Percentiles rank a stretch among this genome's conserved stretches.
Evolutionary conservation across 1,140 invertebrate species (phyloP).

Genomic region (Metopolophium dirhodum): DNA sequence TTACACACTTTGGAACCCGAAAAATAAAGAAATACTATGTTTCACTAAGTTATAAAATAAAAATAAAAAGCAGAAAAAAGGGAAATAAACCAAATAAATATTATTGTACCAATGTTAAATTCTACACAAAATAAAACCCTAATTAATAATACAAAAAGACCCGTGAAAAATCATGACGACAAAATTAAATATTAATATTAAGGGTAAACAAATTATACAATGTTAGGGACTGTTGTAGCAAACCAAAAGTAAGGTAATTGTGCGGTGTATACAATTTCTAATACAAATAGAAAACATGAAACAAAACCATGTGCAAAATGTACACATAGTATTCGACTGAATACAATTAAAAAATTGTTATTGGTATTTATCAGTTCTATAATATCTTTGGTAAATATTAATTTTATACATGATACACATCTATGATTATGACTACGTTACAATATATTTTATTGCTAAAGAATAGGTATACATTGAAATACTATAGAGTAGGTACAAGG

Average conservation of each 20-base stretch:
- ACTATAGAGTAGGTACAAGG: background rate
- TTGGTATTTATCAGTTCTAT: conserved; percentile 31
- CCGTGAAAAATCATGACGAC: conserved; percentile 35
- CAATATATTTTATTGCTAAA: conserved; percentile 42
- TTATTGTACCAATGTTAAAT: conserved; percentile 10
- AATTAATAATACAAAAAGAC: conserved; percentile 51
- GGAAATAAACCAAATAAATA: conserved; percentile 39
- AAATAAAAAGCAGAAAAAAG: conserved; percentile 28
- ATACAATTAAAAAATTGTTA: conserved; percentile 15
- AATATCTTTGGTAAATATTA: conserved; percentile 49
- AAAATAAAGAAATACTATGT: conserved; percentile 51
- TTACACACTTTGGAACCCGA: conserved; percentile 45
- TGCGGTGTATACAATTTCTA: conserved; percentile 19
- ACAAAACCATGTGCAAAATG: background rate
- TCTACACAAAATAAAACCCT: conserved; percentile 41
- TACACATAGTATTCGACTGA: background rate
- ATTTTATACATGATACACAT: conserved; percentile 34
- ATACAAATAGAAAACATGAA: background rate
- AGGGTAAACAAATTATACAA: background rate
- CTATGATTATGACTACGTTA: conserved; percentile 38
- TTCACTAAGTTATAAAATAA: conserved; percentile 12
- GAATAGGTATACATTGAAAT: conserved; percentile 35
- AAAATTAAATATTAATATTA: conserved; percentile 38
- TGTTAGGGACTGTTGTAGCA: background rate
- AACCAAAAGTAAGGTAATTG: background rate